Conservation (phyloP, 2,888 invertebrate genomes). For the Eugnorisma glareosa region DNA sequence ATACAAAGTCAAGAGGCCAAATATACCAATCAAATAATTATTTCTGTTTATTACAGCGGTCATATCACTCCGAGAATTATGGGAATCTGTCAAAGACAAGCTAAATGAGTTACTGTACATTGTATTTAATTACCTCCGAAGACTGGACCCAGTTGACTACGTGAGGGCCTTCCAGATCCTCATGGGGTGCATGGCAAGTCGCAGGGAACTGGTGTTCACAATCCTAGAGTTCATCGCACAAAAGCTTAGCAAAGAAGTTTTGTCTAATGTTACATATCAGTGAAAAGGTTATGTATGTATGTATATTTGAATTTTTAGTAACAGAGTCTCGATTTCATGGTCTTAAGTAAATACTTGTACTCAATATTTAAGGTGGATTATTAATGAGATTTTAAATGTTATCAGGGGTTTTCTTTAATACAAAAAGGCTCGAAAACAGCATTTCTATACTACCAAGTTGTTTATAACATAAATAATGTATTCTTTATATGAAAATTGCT, state of each 20-base stretch:
- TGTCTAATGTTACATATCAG: slow-evolving; percentile 73
- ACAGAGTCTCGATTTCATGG: background rate
- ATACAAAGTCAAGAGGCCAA: background rate
- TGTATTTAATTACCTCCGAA: slow-evolving; percentile 80
- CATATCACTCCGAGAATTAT: slow-evolving; percentile 81
- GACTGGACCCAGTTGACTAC: slow-evolving; percentile 78
- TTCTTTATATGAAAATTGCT: background rate
- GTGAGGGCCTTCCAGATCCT: slow-evolving; percentile 77
- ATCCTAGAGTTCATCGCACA: slow-evolving; percentile 82
- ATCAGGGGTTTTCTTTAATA: too few relatives aligned
- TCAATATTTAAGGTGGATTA: background rate
- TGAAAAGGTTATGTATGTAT: background rate
- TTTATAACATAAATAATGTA: background rate
- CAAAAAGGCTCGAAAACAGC: background rate
- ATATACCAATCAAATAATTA: background rate
- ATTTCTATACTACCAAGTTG: background rate
- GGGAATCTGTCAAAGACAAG: slow-evolving; percentile 78
- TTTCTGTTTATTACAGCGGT: slow-evolving; percentile 71
- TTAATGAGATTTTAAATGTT: background rate
- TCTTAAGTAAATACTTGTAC: background rate
- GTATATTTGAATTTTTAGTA: background rate
- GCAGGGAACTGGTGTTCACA: slow-evolving; percentile 78
- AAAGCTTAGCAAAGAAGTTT: slow-evolving; percentile 78
- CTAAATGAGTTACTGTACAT: slow-evolving; percentile 80
- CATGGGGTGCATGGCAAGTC: slow-evolving; percentile 75